phyloP scores from a whole-genome alignment of 2,797 vertebrate genomes.

The Ctenopoma multispine region DNA sequence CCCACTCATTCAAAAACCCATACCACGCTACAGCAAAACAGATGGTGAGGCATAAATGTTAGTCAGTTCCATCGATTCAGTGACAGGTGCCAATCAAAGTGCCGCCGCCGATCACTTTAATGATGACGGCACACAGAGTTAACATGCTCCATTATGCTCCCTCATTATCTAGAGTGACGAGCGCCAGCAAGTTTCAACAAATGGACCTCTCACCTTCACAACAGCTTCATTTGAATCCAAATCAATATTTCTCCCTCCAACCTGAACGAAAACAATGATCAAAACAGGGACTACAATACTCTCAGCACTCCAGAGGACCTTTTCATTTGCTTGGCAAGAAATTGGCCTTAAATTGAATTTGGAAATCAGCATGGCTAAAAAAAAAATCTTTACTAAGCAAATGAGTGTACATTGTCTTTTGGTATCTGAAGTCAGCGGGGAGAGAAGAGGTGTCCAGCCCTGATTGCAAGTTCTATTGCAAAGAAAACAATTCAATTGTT shows the following conservation, averaged over 20 bases:
- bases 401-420: conserved; percentile 73
- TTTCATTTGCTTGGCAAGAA: conserved; percentile 66
- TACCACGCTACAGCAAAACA: conserved; percentile 58
- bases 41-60: conserved; percentile 64
- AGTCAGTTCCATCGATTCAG: conserved; percentile 68
- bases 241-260: conserved; percentile 77
- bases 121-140: conserved; percentile 61
- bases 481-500: conserved; percentile 80
- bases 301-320: conserved; percentile 65
- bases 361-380: conserved; percentile 67
- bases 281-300: conserved; percentile 63
- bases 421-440: conserved; percentile 79
- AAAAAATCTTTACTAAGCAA: conserved; percentile 74
- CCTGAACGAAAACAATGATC: conserved; percentile 77
- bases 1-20: conserved; percentile 41
- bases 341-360: conserved; percentile 80
- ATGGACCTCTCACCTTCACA: conserved; percentile 66
- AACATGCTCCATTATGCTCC: conserved; percentile 74
- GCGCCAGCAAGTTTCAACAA: conserved; percentile 63
- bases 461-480: conserved; percentile 76
- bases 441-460: conserved; percentile 74
- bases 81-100: conserved; percentile 79
- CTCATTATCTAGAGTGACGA: conserved; percentile 72
- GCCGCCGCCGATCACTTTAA: conserved; percentile 61
- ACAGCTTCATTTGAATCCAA: conserved; percentile 75